phyloP scores from a whole-genome alignment of 1,140 invertebrate genomes.

The Drosophila elegans region DNA sequence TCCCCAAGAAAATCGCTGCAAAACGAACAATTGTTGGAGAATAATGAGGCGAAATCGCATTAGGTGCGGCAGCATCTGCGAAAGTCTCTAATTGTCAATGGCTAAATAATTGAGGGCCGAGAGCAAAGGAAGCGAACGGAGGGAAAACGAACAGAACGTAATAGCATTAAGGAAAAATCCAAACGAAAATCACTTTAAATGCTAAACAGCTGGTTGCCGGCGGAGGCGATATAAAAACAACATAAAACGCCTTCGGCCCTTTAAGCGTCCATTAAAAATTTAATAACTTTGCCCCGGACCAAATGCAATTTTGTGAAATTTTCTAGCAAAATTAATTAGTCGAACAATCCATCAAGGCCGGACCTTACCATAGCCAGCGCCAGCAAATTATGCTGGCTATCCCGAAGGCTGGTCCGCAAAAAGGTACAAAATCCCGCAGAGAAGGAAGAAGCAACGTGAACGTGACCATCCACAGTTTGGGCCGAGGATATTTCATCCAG shows the following conservation, averaged over 20 bases:
- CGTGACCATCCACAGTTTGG: slow-evolving; percentile 37
- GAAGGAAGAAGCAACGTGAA: slow-evolving; percentile 21
- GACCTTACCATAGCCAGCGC: slow-evolving; percentile 24
- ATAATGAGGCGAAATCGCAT: slow-evolving; percentile 54
- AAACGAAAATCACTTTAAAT: slow-evolving; percentile 72
- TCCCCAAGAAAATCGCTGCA: slow-evolving; percentile 30
- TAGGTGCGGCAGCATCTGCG: slow-evolving; percentile 35
- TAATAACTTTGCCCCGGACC: slow-evolving; percentile 45
- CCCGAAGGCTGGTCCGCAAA: slow-evolving; percentile 18
- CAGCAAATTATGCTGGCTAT: slow-evolving; percentile 46
- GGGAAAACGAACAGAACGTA: slow-evolving; percentile 31
- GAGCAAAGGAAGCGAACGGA: slow-evolving; percentile 8
- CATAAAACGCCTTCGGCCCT: slow-evolving; percentile 35
- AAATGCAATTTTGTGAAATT: slow-evolving; percentile 62
- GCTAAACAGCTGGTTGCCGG: slow-evolving; percentile 47
- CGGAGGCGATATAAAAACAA: slow-evolving; percentile 44
- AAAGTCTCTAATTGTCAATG: slow-evolving; percentile 72
- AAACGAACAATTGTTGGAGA: slow-evolving; percentile 40
- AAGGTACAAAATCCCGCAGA: slow-evolving; percentile 34
- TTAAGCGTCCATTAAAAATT: slow-evolving; percentile 58
- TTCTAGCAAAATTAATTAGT: slow-evolving; percentile 65
- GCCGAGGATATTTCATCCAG: slow-evolving; percentile 6
- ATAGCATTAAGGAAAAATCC: slow-evolving; percentile 59
- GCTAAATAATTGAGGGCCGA: slow-evolving; percentile 66
- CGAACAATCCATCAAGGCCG: slow-evolving; percentile 66